Evolutionary conservation across 2,797 vertebrate genomes (phyloP).

Genomic region (Coracias cyanogaster): DNA sequence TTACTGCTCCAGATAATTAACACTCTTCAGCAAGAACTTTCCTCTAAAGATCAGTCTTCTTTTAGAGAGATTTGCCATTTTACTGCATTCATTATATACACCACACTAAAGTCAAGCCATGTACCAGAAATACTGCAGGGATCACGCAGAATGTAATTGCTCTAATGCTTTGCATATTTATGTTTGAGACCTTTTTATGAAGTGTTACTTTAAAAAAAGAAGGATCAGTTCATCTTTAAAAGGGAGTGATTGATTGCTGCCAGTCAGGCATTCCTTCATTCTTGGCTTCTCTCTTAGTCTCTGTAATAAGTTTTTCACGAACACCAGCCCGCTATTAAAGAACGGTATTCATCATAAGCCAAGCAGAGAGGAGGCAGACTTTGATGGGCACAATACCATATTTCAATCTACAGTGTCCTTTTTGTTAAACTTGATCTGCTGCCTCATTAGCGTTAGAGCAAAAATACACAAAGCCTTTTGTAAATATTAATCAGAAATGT

Average conservation of each 20-base stretch:
- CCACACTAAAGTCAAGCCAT: slow-evolving; percentile 57
- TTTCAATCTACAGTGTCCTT: slow-evolving; percentile 92
- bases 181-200: slow-evolving; percentile 79
- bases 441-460: slow-evolving; percentile 70
- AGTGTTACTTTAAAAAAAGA: slow-evolving; percentile 82
- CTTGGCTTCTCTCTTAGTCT: slow-evolving; percentile 83
- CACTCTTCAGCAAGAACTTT: slow-evolving; percentile 73
- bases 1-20: slow-evolving; percentile 73
- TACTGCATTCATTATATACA: slow-evolving; percentile 67
- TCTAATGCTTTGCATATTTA: slow-evolving; percentile 80
- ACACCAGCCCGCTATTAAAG: slow-evolving; percentile 91
- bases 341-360: slow-evolving; percentile 92
- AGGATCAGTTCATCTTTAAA: slow-evolving; percentile 81
- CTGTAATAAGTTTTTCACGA: slow-evolving; percentile 90
- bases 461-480: slow-evolving; percentile 78
- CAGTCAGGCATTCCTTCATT: slow-evolving; percentile 90
- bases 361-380: slow-evolving; percentile 90
- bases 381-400: slow-evolving; percentile 86
- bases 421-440: slow-evolving; percentile 88
- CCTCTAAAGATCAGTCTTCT: slow-evolving; percentile 71
- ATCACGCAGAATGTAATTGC: slow-evolving; percentile 71
- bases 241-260: slow-evolving; percentile 94
- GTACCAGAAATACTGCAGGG: slow-evolving; percentile 54
- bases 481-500: slow-evolving; percentile 81
- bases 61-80: slow-evolving; percentile 67